Base-by-base conservation (phyloP, 1,140 invertebrate genomes). In the Phortica variegata region DNA sequence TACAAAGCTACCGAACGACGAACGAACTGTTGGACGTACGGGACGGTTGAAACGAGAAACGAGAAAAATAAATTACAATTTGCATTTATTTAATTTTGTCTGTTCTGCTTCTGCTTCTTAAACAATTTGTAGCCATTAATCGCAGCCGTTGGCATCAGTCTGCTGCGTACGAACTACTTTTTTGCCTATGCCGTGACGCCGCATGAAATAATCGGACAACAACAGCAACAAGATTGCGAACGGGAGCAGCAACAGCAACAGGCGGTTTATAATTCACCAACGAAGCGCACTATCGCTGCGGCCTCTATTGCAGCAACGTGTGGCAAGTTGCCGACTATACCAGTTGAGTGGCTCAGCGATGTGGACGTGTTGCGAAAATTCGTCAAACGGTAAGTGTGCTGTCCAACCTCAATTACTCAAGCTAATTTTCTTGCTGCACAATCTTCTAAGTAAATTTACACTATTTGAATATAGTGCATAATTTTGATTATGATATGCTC, bases 271-370 rank as follows among this genome's bases (percentile, higher is more conserved):
- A 18, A 39, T 39, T 45, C 43, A 29, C 46, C 51, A 49, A 29
- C 49, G n/a, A 47, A 40, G 20, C 45, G 33, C 5, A 17, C 39
- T 12, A 9, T 44, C 37, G 2, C 16, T 37, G 47, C 58, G 43
- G 43, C 49, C 18, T 33, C 43, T 23, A 6, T 39, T 29, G 20
- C 47, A 41, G 20, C 41, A 15, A 17, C 43, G 37, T 50, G 49
- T 55, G 71, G 71, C 58, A 75, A 73, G 47, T 21, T 86, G 39
- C 81, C 85, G 5, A 89, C 37, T 78, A 81, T 61, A 83, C 84
- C 49, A 60, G 79, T 57, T 79, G 88, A 60, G 80, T 86, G 54
- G 77, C 77, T 89, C 26, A 83, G 83, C 57, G 88, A 90, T 61
- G 78, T 83, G 33, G 85, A 89, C 60, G 77, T 89, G 3, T 73